Evolutionary conservation across 1,140 invertebrate species (phyloP).

Genomic region (Euwallacea similis): DNA sequence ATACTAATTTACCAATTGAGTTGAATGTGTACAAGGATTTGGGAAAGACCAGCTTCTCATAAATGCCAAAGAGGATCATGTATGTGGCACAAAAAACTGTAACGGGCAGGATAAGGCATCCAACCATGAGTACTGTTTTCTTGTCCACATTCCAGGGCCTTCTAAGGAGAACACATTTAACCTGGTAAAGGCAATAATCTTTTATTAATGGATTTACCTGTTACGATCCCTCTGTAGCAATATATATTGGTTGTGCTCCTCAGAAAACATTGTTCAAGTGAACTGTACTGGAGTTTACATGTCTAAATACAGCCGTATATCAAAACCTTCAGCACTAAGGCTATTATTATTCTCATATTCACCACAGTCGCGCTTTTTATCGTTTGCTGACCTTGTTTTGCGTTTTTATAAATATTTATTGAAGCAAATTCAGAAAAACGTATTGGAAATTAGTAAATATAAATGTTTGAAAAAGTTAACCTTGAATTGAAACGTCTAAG

Average conservation of each 20-base stretch:
- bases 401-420: no score
- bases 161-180: constrained; percentile 17
- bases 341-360: no score
- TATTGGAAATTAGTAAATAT: no score
- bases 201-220: constrained; percentile 18
- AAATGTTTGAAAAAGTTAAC: no score
- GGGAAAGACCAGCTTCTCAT: constrained; percentile 40
- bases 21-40: constrained; percentile 20
- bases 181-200: neutral
- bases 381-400: no score
- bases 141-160: constrained; percentile 24
- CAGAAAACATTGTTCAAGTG: constrained; percentile 27
- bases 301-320: no score
- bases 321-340: no score
- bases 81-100: constrained; percentile 42
- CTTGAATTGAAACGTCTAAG: no score
- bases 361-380: no score
- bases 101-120: constrained; percentile 38
- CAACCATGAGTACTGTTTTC: constrained; percentile 37
- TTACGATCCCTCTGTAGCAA: constrained; percentile 22
- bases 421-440: no score
- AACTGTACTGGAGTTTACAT: no score
- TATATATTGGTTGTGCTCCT: constrained; percentile 32
- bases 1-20: neutral
- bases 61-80: constrained; percentile 41